These are phyloP conservation scores for Sibirionetta formosa DNA, from an alignment of 2,797 vertebrate species.

Conservation along the genomic window DNA sequence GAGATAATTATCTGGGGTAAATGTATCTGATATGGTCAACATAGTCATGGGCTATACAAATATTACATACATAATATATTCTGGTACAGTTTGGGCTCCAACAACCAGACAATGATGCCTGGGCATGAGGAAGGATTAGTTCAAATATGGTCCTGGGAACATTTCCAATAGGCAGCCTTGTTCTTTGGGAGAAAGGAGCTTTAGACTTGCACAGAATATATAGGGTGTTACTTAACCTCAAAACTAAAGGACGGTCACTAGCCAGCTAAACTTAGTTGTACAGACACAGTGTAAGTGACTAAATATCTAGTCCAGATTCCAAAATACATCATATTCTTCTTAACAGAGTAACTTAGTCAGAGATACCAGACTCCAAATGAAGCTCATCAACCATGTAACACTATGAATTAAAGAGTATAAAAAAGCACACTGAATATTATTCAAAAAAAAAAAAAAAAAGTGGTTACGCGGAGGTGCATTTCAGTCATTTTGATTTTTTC, in stretches of 20 bases:
- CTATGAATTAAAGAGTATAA: neutral
- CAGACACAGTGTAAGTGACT: rapidly evolving
- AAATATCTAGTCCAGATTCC: neutral
- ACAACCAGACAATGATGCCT: neutral
- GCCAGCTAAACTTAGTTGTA: neutral
- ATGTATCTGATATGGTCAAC: neutral
- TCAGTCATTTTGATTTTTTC: neutral
- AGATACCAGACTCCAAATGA: neutral
- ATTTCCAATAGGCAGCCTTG: neutral
- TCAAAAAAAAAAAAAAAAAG: neutral
- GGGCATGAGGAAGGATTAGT: neutral
- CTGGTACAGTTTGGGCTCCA: neutral
- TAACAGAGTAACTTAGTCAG: neutral
- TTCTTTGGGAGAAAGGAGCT: neutral
- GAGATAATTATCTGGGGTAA: neutral
- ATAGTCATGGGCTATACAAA: neutral
- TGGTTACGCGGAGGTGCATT: neutral
- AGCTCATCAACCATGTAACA: neutral
- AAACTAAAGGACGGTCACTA: neutral
- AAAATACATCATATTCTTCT: neutral
- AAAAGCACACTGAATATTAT: neutral
- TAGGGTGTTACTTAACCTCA: neutral
- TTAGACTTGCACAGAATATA: neutral
- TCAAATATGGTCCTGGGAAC: neutral
- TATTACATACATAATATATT: neutral